These are phyloP conservation scores for Aplysia californica DNA, from an alignment of 1,140 invertebrate species.

Conservation along the genomic window DNA sequence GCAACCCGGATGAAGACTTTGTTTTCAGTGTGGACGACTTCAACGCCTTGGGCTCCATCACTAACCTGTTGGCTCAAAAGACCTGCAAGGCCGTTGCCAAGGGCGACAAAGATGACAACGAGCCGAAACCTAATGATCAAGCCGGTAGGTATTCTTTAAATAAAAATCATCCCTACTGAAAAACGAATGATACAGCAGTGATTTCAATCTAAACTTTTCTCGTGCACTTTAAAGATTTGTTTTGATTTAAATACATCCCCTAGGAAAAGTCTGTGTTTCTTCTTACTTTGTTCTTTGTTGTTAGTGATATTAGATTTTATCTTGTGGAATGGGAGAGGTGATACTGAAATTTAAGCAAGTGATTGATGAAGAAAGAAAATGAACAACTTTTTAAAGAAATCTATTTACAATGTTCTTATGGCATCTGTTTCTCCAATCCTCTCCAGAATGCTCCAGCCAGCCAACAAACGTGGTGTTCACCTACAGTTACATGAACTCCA, in stretches of 20 bases:
- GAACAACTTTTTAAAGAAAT: no score
- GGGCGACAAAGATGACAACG: no score
- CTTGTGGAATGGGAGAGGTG: no score
- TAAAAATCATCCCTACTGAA: background rate
- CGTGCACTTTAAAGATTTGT: background rate
- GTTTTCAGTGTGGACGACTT: conserved; percentile 34
- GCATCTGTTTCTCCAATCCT: no score
- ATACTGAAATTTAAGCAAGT: no score
- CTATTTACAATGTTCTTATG: no score
- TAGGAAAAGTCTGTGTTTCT: background rate
- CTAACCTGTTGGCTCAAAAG: conserved; percentile 20
- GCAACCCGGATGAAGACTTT: conserved; percentile 31
- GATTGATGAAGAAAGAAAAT: no score
- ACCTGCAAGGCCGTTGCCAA: conserved; percentile 6
- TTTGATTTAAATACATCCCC: background rate
- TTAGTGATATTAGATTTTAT: no score
- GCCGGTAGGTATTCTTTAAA: background rate
- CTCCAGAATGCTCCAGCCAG: conserved; percentile 12
- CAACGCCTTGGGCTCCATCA: conserved; percentile 21
- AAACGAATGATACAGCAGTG: no score
- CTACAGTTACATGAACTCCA: conserved; percentile 11
- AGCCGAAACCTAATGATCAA: background rate
- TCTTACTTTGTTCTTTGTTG: no score
- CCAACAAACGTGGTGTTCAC: conserved; percentile 10
- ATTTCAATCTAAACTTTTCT: no score